A percentile compares a stretch with the other conserved stretches of the same genome.
Conservation (phyloP, 2,888 invertebrate species). For the Dynastes maya region DNA sequence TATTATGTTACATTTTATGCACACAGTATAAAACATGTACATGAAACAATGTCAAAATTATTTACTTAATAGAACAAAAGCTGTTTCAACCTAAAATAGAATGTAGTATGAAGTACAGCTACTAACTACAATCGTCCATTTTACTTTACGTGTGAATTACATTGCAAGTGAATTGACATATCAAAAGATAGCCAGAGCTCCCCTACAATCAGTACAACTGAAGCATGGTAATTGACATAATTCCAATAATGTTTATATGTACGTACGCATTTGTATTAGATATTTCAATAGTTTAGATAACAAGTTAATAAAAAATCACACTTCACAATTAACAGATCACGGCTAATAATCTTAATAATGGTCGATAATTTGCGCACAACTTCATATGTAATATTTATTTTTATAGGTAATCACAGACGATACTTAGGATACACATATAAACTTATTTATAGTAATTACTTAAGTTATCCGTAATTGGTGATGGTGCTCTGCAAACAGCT, state of each 20-base stretch:
- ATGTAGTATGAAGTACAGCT: too few species aligned
- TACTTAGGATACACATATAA: conserved; percentile 18
- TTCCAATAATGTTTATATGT: neutral
- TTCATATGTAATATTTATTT: neutral
- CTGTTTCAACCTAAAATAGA: too few species aligned
- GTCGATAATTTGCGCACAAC: conserved; percentile 13
- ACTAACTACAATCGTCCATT: too few species aligned
- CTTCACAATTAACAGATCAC: conserved; percentile 4
- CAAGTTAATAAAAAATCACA: conserved; percentile 1
- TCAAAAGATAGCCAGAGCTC: too few species aligned
- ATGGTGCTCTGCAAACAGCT: neutral
- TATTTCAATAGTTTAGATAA: neutral
- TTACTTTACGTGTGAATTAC: too few species aligned
- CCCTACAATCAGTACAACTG: neutral
- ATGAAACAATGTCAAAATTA: too few species aligned
- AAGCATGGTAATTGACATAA: conserved; percentile 12
- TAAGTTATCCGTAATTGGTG: neutral
- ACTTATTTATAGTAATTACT: neutral
- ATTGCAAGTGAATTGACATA: too few species aligned
- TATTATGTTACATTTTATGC: too few species aligned
- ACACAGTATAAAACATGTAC: too few species aligned
- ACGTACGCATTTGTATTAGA: neutral
- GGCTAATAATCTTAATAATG: conserved; percentile 10
- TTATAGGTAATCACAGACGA: conserved; percentile 14
- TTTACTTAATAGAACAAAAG: too few species aligned